These are phyloP conservation scores for Sebastes itinus DNA, from an alignment of 2,797 vertebrate genomes.

Conservation along the genomic window DNA sequence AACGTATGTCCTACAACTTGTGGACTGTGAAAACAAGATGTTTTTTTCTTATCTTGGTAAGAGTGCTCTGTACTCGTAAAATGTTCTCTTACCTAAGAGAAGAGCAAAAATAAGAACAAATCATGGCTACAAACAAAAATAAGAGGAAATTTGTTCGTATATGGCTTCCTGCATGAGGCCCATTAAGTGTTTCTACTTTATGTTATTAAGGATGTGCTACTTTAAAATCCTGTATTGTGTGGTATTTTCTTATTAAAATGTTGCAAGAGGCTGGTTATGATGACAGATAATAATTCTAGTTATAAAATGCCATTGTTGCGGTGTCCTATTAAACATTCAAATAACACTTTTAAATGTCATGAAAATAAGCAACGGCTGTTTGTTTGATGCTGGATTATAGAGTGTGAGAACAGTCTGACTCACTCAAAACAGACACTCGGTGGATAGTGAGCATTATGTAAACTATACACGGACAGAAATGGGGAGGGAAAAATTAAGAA, in stretches of 20 bases:
- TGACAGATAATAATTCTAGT: not conserved
- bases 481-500: not conserved
- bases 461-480: not conserved
- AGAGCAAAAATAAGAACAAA: too few relatives aligned
- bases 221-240: not conserved
- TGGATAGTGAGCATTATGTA: not conserved
- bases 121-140: too few relatives aligned
- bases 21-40: too few relatives aligned
- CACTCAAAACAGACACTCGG: not conserved
- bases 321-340: not conserved
- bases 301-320: not conserved
- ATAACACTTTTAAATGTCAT: not conserved
- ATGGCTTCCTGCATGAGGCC: too few relatives aligned
- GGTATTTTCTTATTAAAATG: not conserved
- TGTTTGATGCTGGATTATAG: not conserved
- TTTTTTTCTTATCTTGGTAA: too few relatives aligned
- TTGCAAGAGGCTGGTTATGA: not conserved
- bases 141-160: too few relatives aligned
- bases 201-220: not conserved
- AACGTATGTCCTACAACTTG: too few relatives aligned
- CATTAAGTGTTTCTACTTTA: not conserved
- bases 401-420: not conserved
- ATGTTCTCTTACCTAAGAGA: too few relatives aligned
- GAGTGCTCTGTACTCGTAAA: too few relatives aligned
- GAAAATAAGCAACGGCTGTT: not conserved